A percentile compares a stretch with the other conserved stretches of the same genome.
Evolutionary conservation across 2,888 invertebrate species (phyloP).

Genomic region (Nymphalis urticae): DNA sequence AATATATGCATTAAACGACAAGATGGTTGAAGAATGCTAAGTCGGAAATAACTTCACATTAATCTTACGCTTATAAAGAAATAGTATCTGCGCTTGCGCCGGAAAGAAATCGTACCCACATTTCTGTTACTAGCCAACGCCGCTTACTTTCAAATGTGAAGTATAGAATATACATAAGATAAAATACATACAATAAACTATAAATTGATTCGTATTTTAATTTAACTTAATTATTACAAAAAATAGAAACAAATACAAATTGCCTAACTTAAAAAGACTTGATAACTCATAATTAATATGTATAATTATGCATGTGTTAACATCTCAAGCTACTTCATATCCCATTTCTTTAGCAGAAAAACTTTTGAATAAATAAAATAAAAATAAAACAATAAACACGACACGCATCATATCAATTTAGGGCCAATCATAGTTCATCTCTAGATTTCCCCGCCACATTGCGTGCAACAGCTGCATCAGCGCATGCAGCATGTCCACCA

Average conservation of each 20-base stretch:
- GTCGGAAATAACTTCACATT: constrained; percentile 32
- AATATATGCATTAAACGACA: neutral
- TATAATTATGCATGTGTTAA: neutral
- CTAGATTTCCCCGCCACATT: constrained; percentile 15
- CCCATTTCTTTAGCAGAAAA: neutral
- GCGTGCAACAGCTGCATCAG: constrained; percentile 57
- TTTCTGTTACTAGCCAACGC: constrained; percentile 22
- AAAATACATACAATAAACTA: constrained; percentile 12
- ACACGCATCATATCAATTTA: neutral
- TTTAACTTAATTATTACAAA: too few relatives aligned
- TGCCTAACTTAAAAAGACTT: too few relatives aligned
- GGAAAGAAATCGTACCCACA: constrained; percentile 39
- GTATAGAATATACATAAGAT: neutral
- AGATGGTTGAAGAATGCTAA: constrained; percentile 23
- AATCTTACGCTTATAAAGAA: constrained; percentile 31
- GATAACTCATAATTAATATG: too few relatives aligned
- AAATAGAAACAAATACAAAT: too few relatives aligned
- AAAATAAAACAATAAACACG: too few relatives aligned
- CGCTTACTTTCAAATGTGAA: constrained; percentile 33
- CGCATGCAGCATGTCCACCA: constrained; percentile 55
- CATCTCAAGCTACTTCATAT: neutral
- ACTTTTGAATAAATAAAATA: neutral
- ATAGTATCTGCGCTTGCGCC: constrained; percentile 26
- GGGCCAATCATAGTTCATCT: constrained; percentile 9
- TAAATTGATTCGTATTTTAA: neutral